Conservation (phyloP, 2,113 vertebrate species). For the Calidris pugnax region DNA sequence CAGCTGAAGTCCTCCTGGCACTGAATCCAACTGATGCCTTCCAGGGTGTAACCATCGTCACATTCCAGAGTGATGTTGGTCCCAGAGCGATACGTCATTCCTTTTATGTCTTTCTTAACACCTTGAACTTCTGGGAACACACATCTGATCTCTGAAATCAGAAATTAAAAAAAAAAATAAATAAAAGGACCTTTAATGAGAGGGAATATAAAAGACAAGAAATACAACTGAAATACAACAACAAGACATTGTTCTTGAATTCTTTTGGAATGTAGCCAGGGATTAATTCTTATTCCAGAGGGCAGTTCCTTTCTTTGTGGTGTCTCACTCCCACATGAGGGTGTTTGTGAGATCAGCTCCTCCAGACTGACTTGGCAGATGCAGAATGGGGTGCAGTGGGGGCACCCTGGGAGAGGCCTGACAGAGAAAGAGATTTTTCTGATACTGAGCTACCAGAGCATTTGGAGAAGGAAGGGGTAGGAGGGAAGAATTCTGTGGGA, state of each 20-base stretch:
- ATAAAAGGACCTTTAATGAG: not conserved
- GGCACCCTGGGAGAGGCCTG: not conserved
- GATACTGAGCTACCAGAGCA: not conserved
- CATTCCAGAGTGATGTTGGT: conserved; percentile 61
- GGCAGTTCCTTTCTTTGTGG: not conserved
- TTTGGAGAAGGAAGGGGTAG: not conserved
- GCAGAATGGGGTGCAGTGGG: fast-evolving
- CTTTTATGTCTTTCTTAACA: conserved; percentile 38
- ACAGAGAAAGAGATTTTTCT: not conserved
- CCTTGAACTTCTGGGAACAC: conserved; percentile 46
- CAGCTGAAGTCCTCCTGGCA: conserved; percentile 64
- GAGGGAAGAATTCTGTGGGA: not conserved
- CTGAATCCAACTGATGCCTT: conserved; percentile 50
- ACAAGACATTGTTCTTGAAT: not conserved
- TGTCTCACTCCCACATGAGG: not conserved
- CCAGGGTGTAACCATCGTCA: conserved; percentile 32
- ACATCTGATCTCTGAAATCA: conserved; percentile 50
- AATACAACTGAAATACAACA: not conserved
- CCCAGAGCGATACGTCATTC: not conserved
- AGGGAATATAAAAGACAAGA: not conserved
- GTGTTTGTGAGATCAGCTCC: not conserved
- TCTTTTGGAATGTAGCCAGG: not conserved
- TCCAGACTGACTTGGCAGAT: not conserved
- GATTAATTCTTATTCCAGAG: not conserved
- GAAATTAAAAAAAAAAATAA: not conserved